These are phyloP conservation scores for Catagonus wagneri DNA, from an alignment of 2,113 vertebrate species.

Conservation along the genomic window DNA sequence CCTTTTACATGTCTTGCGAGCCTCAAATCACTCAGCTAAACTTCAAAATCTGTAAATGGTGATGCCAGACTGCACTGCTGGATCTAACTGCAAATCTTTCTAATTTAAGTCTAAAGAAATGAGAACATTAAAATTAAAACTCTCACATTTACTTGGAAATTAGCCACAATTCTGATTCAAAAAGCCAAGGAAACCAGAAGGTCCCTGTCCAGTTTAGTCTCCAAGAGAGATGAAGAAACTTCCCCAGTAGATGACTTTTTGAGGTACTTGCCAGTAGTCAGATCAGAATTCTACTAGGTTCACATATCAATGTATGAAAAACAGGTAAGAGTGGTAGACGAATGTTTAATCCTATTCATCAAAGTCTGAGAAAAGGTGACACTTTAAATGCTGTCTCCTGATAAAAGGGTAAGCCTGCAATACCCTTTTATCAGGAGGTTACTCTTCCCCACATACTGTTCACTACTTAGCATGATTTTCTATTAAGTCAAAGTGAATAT, in stretches of 20 bases:
- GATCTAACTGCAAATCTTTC: slow-evolving; percentile 24
- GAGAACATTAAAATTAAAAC: not conserved
- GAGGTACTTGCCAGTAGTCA: not conserved
- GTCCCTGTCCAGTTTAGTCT: not conserved
- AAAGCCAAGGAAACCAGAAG: not conserved
- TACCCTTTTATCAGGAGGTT: not conserved
- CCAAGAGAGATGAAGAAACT: slow-evolving; percentile 11
- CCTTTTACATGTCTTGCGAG: not conserved
- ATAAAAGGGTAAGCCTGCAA: slow-evolving; percentile 5
- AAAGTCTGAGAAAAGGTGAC: not conserved
- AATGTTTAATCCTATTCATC: not conserved
- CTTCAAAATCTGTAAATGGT: slow-evolving; percentile 33
- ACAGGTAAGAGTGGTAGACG: not conserved
- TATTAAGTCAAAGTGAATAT: slow-evolving; percentile 3
- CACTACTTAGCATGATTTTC: slow-evolving; percentile 8
- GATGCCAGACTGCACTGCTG: not conserved
- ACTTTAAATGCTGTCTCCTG: slow-evolving; percentile 1
- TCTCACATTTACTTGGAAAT: slow-evolving; percentile 20
- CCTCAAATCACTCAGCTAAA: not conserved
- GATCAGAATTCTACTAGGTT: not conserved
- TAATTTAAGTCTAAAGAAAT: not conserved
- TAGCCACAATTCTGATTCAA: not conserved
- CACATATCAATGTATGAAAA: not conserved
- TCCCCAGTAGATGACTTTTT: not conserved
- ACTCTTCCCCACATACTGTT: not conserved